Conservation (phyloP, 2,797 vertebrate species). For the Buphagus erythrorhynchus region DNA sequence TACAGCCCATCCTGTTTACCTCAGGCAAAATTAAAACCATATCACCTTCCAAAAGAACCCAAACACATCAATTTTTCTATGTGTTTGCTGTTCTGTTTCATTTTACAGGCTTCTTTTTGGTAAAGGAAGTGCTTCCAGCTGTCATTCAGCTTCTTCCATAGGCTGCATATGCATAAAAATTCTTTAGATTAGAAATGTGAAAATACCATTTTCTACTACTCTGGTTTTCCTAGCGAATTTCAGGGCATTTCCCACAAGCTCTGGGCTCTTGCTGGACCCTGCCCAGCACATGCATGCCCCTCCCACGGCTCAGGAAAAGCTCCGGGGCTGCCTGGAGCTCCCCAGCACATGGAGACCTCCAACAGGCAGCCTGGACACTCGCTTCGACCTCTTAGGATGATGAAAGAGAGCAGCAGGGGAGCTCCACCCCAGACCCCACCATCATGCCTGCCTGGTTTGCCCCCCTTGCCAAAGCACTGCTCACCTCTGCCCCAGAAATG, state of each 20-base stretch:
- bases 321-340: neutral
- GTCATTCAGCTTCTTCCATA: neutral
- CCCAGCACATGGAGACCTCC: accelerated
- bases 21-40: neutral
- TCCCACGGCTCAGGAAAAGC: neutral
- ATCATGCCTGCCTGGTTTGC: neutral
- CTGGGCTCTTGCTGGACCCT: neutral
- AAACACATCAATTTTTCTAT: neutral
- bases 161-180: neutral
- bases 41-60: neutral
- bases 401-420: neutral
- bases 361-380: accelerated
- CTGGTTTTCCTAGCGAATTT: neutral
- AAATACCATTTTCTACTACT: neutral
- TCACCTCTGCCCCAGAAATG: neutral
- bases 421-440: accelerated
- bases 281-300: accelerated
- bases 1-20: neutral
- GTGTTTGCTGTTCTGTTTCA: neutral
- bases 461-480: neutral
- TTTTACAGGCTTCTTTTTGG: neutral
- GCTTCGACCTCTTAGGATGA: accelerated
- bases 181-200: neutral
- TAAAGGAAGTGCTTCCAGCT: neutral
- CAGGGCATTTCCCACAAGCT: neutral